phyloP scores from a whole-genome alignment of 2,113 vertebrate genomes.

The Gymnocephalus cernua region DNA sequence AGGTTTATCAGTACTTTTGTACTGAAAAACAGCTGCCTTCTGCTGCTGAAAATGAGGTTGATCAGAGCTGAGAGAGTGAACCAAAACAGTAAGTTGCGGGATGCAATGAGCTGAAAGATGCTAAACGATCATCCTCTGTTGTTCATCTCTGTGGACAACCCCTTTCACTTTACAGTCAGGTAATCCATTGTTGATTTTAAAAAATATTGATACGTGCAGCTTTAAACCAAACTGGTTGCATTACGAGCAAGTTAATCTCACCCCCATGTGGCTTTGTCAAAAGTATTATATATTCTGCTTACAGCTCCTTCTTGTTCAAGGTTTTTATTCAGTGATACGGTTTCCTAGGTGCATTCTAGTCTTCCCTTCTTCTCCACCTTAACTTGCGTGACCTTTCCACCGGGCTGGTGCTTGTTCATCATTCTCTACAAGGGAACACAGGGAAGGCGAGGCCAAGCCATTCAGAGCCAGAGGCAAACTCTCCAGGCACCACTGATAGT shows the following conservation, averaged over 20 bases:
- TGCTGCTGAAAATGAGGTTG: conserved; percentile 17
- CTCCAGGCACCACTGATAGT: conserved; percentile 57
- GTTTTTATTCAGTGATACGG: conserved; percentile 43
- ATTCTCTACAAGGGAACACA: conserved; percentile 57
- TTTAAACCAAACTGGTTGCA: conserved; percentile 2
- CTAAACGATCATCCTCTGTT: neutral
- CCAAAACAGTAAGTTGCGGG: too few species aligned
- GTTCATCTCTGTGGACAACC: neutral
- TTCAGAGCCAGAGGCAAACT: conserved; percentile 58
- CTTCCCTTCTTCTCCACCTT: conserved; percentile 55
- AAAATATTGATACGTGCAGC: neutral
- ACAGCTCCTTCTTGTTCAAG: conserved; percentile 50
- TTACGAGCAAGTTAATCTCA: conserved; percentile 11
- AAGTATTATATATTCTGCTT: conserved; percentile 54
- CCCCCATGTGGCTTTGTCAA: conserved; percentile 13
- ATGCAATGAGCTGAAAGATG: conserved; percentile 1
- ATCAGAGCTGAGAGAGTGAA: neutral
- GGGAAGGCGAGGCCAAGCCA: conserved; percentile 55
- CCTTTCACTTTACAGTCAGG: neutral
- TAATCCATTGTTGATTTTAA: conserved; percentile 4
- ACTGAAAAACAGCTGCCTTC: neutral
- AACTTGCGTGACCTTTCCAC: conserved; percentile 69
- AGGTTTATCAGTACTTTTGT: neutral
- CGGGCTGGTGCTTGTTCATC: conserved; percentile 62
- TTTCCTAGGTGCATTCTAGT: conserved; percentile 53